A percentile compares a stretch with the other conserved stretches of the same genome.
Conservation (phyloP, 2,113 vertebrate species). For the Lagopus muta region DNA sequence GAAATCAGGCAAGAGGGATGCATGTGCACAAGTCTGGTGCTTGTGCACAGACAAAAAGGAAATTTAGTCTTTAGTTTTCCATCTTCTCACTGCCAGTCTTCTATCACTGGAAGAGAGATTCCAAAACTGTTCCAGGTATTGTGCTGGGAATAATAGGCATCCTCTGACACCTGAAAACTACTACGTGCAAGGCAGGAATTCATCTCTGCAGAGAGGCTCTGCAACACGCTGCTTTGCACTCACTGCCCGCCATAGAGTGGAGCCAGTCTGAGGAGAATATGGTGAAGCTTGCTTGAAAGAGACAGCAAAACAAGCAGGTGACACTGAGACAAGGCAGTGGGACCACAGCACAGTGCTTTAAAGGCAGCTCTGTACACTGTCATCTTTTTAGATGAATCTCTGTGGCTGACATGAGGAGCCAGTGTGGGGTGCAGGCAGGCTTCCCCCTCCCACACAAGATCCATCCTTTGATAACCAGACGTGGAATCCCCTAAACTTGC, state of each 20-base stretch:
- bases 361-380: neutral
- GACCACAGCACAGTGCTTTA: neutral
- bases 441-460: slow-evolving; percentile 66
- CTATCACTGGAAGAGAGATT: neutral
- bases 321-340: neutral
- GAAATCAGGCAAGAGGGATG: neutral
- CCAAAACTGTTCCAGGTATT: neutral
- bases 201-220: neutral
- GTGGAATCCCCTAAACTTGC: slow-evolving; percentile 53
- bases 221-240: neutral
- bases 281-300: neutral
- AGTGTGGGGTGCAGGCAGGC: slow-evolving; percentile 22
- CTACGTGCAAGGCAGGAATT: neutral
- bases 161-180: neutral
- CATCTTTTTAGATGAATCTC: neutral
- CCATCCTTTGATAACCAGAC: slow-evolving; percentile 31
- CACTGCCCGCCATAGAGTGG: neutral
- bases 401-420: neutral
- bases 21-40: neutral
- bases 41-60: neutral
- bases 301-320: neutral
- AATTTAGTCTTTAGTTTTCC: neutral
- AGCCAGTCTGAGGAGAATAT: neutral
- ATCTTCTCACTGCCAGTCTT: neutral
- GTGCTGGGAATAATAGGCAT: accelerated